These are phyloP conservation scores for Phallusia fumigata DNA, from an alignment of 23 tunicate genomes.

Conservation along the genomic window DNA sequence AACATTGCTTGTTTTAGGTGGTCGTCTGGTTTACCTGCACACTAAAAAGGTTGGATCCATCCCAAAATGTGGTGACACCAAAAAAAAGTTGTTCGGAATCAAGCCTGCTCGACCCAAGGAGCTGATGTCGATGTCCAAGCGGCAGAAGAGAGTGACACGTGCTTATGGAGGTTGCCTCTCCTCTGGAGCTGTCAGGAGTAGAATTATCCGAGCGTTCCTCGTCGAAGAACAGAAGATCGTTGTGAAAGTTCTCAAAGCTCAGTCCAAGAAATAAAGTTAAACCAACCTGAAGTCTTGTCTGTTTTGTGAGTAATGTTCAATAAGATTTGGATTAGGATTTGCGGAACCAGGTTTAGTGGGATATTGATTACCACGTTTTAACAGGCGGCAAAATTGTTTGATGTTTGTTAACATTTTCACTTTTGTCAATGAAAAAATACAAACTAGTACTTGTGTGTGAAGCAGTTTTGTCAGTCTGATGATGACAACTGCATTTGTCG, in stretches of 20 bases:
- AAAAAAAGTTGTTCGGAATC: conserved; percentile 75
- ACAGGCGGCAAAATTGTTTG: no score
- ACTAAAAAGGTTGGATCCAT: conserved; percentile 82
- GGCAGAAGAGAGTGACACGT: conserved; percentile 81
- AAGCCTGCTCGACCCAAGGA: conserved; percentile 90
- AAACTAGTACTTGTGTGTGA: no score
- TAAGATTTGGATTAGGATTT: background rate
- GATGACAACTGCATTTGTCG: no score
- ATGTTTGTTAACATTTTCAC: no score
- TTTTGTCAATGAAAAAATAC: no score
- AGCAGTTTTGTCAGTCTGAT: no score
- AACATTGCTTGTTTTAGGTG: conserved; percentile 58
- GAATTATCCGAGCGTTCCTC: conserved; percentile 96
- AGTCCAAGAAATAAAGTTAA: conserved; percentile 28
- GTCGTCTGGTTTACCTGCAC: conserved; percentile 87
- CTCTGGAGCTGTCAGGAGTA: conserved; percentile 62
- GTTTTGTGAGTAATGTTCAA: background rate
- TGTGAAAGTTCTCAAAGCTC: conserved; percentile 86
- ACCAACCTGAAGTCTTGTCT: background rate
- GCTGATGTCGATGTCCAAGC: conserved; percentile 58
- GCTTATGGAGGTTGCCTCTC: conserved; percentile 92
- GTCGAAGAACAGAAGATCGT: conserved; percentile 99
- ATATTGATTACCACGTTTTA: no score
- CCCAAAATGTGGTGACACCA: conserved; percentile 97
- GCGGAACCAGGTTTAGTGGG: background rate